Evolutionary conservation across 2,888 invertebrate species (phyloP), one percentile per base, ranked within the genome.

Genomic region (Hyposoter dolosus): DNA sequence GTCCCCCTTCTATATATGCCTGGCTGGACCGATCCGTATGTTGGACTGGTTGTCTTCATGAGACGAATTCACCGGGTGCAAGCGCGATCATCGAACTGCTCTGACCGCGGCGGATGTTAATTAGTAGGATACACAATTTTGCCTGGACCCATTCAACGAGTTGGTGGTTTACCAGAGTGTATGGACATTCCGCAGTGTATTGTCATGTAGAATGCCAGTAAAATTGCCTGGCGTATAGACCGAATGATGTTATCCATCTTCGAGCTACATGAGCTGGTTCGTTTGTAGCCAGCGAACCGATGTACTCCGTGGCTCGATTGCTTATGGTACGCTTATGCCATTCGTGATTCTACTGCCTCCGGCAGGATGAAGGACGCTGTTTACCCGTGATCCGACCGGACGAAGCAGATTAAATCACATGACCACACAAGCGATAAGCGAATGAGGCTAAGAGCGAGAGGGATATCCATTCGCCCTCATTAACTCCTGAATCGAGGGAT

Each of bases 371-470:
- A 86, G 86, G 80, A 86, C 83, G 83, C 76, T 83, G 83, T 86
- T 86, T 86, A 83, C 83, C 81, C 85, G 83, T 56, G 83, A 81
- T 66, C 74, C 72, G 86, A 83, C 86, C 86, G 86, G 86, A 86
- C 77, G 86, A 81, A 74, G 83, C 72, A 83, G 86, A 86, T 86
- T 86, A 86, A 86, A 86, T 81, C 86, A 86, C 86, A 74, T 83
- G 80, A 86, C 86, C 86, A 60, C 72, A 83, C 83, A 79, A 85
- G 80, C 80, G 85, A 85, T 85, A 85, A 60, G 79, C 65, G 28
- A 75, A 60, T 56, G 65, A 81, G 56, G 15, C 66, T 60, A 53
- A 83, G 82, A 85, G 68, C 72, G 78, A 74, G 78, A 79, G 85
- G 69, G 79, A 85, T 74, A 81, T 83, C 83, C 83, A 86, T 83